These are phyloP conservation scores for Nyctibius bracteatus DNA, from an alignment of 2,113 vertebrate species.

Conservation along the genomic window DNA sequence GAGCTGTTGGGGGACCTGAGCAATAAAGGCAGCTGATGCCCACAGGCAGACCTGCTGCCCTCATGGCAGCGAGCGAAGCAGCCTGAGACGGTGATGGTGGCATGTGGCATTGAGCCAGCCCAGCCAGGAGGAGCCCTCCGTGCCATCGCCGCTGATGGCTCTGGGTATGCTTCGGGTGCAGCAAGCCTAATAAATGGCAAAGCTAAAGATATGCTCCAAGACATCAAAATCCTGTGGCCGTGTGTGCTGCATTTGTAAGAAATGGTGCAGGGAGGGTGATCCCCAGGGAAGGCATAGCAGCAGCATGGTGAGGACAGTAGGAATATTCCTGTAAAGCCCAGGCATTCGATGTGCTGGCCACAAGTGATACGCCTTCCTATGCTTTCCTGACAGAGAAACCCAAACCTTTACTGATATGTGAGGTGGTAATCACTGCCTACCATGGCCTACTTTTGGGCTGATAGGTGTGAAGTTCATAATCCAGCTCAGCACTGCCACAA, in stretches of 20 bases:
- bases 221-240: not conserved
- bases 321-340: accelerated
- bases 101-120: not conserved
- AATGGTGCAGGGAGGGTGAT: not conserved
- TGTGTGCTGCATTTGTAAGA: accelerated
- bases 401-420: not conserved
- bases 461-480: not conserved
- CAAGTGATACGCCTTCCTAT: not conserved
- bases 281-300: not conserved
- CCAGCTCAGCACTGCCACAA: not conserved
- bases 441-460: not conserved
- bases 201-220: not conserved
- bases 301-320: not conserved
- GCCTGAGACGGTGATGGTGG: accelerated
- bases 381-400: not conserved
- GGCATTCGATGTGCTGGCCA: not conserved
- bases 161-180: not conserved
- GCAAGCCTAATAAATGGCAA: not conserved
- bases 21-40: accelerated
- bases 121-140: not conserved
- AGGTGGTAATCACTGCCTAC: not conserved
- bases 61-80: not conserved
- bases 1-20: accelerated
- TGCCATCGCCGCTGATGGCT: not conserved
- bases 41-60: not conserved